These are phyloP conservation scores for Acanthopleura granulata DNA, from an alignment of 2,888 invertebrate genomes.

Conservation along the genomic window DNA sequence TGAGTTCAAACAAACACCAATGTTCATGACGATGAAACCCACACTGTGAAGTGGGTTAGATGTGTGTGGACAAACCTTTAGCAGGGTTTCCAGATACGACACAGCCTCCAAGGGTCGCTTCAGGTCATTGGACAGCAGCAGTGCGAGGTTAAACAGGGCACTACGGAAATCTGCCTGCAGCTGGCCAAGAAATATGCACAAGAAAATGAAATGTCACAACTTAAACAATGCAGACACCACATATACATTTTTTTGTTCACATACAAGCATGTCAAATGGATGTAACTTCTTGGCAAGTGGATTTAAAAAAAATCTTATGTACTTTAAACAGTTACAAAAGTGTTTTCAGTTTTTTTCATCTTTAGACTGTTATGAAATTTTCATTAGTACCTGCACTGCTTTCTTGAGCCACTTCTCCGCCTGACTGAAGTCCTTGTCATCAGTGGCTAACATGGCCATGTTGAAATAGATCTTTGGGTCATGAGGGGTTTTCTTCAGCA, in stretches of 20 bases:
- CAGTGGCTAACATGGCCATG: constrained; percentile 96
- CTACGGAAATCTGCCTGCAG: constrained; percentile 89
- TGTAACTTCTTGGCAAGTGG: too few relatives aligned
- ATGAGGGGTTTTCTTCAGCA: constrained; percentile 81
- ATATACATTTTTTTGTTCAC: too few relatives aligned
- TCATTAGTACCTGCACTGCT: constrained; percentile 72
- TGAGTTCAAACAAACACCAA: too few relatives aligned
- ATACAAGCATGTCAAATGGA: neutral
- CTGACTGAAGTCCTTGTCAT: constrained; percentile 87
- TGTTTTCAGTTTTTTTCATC: too few relatives aligned
- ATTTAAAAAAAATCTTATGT: too few relatives aligned
- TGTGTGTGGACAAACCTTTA: constrained; percentile 73
- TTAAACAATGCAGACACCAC: too few relatives aligned
- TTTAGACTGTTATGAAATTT: too few relatives aligned
- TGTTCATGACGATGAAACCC: too few relatives aligned
- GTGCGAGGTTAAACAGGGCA: constrained; percentile 93
- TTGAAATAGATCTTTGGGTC: constrained; percentile 96
- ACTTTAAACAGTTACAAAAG: too few relatives aligned
- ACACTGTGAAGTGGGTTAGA: too few relatives aligned
- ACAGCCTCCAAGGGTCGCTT: constrained; percentile 91
- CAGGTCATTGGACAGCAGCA: constrained; percentile 86
- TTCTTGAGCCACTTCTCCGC: constrained; percentile 93
- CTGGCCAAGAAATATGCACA: constrained; percentile 45
- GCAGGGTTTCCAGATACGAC: constrained; percentile 90
- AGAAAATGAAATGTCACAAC: too few relatives aligned